These are phyloP conservation scores for Fregetta grallaria DNA, from an alignment of 2,113 vertebrate species.

Conservation along the genomic window DNA sequence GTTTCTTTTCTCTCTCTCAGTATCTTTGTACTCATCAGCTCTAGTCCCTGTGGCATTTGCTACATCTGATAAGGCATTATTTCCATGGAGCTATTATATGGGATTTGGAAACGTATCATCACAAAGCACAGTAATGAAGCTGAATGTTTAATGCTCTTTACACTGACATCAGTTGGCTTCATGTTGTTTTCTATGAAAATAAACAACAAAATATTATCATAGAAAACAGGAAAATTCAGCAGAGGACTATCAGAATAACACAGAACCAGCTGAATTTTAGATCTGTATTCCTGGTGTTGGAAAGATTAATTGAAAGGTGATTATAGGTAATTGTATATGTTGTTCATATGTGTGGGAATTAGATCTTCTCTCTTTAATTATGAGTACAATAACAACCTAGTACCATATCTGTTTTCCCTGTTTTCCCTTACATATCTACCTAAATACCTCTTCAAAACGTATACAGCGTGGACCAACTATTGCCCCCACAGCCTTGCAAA, in stretches of 20 bases:
- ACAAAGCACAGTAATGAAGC: background rate
- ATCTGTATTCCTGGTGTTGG: background rate
- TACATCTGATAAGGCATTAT: background rate
- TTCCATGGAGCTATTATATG: background rate
- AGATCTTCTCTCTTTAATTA: background rate
- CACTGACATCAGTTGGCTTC: background rate
- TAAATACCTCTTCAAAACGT: background rate
- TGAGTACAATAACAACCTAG: background rate
- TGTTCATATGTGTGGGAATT: background rate
- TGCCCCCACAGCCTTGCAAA: background rate
- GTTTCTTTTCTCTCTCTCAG: background rate
- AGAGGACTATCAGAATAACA: background rate
- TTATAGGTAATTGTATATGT: background rate
- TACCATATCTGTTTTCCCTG: background rate
- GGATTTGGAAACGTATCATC: background rate
- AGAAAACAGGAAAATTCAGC: background rate
- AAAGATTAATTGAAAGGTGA: background rate
- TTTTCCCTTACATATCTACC: background rate
- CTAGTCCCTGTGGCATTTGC: background rate
- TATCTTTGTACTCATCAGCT: background rate
- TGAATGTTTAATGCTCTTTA: background rate
- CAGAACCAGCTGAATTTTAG: background rate
- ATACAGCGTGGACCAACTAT: fast-evolving
- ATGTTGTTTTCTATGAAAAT: background rate
- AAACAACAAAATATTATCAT: background rate